Conservation (phyloP, 2,797 vertebrate genomes). For the Labeo calbasu region DNA sequence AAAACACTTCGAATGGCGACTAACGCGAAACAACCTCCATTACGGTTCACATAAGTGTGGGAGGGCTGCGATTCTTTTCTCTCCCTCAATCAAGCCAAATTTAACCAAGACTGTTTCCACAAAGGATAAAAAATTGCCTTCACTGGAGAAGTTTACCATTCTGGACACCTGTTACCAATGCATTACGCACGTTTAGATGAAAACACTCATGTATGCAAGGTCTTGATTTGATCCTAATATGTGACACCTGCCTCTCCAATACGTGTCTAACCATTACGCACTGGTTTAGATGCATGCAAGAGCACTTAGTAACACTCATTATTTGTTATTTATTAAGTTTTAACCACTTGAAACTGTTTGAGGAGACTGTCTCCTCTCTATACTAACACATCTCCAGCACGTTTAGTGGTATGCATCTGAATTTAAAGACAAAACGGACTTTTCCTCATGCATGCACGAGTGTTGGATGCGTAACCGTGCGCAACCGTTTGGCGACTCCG, state of each 20-base stretch:
- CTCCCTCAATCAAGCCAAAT: slow-evolving; percentile 2
- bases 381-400: neutral
- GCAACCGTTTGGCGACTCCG: slow-evolving; percentile 28
- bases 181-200: neutral
- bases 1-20: neutral
- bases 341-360: neutral
- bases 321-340: neutral
- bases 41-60: slow-evolving; percentile 1
- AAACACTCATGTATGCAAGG: neutral
- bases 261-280: neutral
- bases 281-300: neutral
- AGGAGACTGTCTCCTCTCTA: neutral
- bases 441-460: neutral
- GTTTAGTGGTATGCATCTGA: neutral
- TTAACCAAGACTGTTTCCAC: neutral
- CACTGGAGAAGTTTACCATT: neutral
- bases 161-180: slow-evolving; percentile 14
- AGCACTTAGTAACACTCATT: neutral
- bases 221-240: neutral
- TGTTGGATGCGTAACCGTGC: neutral
- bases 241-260: neutral
- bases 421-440: neutral
- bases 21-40: neutral
- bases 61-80: slow-evolving; percentile 8
- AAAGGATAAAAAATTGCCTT: neutral